Conservation (phyloP, 2,113 vertebrate species). For the Carettochelys insculpta region DNA sequence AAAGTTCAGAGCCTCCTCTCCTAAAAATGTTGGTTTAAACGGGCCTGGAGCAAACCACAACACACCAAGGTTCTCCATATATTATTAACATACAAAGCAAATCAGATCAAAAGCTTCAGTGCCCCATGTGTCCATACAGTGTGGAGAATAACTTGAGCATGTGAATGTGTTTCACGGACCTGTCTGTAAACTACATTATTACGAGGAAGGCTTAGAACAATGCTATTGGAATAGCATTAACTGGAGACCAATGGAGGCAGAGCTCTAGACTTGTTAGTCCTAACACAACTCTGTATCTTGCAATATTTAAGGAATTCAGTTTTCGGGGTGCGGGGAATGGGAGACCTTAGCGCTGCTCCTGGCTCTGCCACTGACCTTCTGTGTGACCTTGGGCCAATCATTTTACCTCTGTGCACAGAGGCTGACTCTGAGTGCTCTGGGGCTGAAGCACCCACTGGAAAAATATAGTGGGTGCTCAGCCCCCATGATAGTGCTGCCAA, state of each 20-base stretch:
- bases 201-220: background rate
- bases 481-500: no score
- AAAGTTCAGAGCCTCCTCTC: slow-evolving; percentile 59
- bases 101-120: slow-evolving; percentile 69
- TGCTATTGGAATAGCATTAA: background rate
- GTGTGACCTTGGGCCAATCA: background rate
- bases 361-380: background rate
- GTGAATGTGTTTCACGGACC: slow-evolving; percentile 50
- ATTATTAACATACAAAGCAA: slow-evolving; percentile 56
- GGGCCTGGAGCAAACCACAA: slow-evolving; percentile 66
- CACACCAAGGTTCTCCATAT: slow-evolving; percentile 57
- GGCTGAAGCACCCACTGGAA: no score
- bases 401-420: background rate
- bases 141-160: slow-evolving; percentile 60
- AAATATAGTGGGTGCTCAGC: no score
- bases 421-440: no score
- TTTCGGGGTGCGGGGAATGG: background rate
- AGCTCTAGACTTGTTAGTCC: background rate
- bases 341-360: background rate
- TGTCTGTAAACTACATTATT: background rate
- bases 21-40: slow-evolving; percentile 67
- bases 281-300: background rate
- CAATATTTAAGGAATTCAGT: background rate
- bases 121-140: slow-evolving; percentile 44
- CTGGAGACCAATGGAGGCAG: background rate